A percentile compares a stretch with the other conserved stretches of the same genome.
Conservation (phyloP, 2,113 vertebrate species). For the Rallus limicola region DNA sequence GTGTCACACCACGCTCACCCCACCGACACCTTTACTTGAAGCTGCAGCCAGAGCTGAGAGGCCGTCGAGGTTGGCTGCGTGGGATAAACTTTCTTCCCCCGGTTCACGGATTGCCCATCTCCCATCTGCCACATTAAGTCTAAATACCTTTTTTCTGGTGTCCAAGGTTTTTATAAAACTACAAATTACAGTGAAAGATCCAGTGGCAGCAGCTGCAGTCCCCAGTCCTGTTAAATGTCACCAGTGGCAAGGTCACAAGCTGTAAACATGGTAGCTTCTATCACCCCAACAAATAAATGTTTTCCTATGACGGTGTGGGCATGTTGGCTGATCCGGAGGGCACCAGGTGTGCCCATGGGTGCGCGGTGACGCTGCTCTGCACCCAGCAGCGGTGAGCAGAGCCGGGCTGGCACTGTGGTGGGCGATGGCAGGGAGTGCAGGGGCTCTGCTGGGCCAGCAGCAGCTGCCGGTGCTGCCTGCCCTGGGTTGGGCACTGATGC, state of each 20-base stretch:
- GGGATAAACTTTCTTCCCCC: constrained; percentile 20
- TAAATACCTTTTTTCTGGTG: constrained; percentile 63
- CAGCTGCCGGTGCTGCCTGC: rapidly evolving
- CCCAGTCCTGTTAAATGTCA: constrained; percentile 50
- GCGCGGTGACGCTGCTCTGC: rapidly evolving
- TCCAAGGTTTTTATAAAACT: constrained; percentile 66
- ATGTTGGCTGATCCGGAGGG: constrained; percentile 51
- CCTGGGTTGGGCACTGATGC: background rate
- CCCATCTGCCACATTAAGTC: constrained; percentile 28
- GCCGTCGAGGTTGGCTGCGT: background rate
- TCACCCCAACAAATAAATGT: constrained; percentile 82
- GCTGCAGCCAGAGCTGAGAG: background rate
- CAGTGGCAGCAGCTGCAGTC: constrained; percentile 61
- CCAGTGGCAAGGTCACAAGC: constrained; percentile 71
- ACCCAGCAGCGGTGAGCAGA: rapidly evolving
- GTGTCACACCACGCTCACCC: background rate
- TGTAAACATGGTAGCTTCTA: constrained; percentile 76
- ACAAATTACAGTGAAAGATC: background rate
- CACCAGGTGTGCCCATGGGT: rapidly evolving
- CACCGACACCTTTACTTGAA: constrained; percentile 43
- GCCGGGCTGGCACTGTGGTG: rapidly evolving
- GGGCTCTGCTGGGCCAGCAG: background rate
- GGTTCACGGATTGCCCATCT: background rate
- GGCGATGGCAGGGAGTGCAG: rapidly evolving
- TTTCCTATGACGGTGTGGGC: constrained; percentile 69